Percentiles rank a stretch among this genome's conserved stretches.
Conservation (phyloP, 2,797 vertebrate species). For the Mus caroli region DNA sequence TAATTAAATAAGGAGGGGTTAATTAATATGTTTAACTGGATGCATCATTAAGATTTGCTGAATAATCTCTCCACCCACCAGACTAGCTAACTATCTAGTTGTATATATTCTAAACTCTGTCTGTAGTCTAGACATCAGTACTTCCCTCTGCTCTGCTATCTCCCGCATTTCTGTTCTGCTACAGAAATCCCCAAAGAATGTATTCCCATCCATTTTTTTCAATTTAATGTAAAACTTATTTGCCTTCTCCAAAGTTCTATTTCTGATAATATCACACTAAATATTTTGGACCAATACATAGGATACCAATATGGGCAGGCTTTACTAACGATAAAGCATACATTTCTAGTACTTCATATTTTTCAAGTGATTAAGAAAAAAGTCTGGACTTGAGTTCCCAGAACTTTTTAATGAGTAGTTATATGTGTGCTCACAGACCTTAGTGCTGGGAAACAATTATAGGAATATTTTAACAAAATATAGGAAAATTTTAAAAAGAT, state of each 20-base stretch:
- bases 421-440: background rate
- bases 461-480: background rate
- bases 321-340: background rate
- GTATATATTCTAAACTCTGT: background rate
- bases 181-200: background rate
- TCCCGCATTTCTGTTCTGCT: background rate
- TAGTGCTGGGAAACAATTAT: background rate
- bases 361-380: background rate
- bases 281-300: background rate
- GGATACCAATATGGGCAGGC: background rate
- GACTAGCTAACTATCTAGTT: background rate
- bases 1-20: background rate
- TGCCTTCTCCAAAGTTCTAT: background rate
- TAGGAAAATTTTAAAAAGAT: background rate
- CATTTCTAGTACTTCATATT: slow-evolving; percentile 2
- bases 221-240: background rate
- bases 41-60: background rate
- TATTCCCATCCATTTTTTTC: background rate
- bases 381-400: background rate
- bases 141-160: background rate
- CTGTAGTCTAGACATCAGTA: background rate
- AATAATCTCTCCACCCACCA: background rate
- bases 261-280: background rate
- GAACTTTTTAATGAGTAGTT: background rate
- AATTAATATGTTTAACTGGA: slow-evolving; percentile 23